phyloP scores from a whole-genome alignment of 2,797 vertebrate genomes.

The Tenualosa ilisha region DNA sequence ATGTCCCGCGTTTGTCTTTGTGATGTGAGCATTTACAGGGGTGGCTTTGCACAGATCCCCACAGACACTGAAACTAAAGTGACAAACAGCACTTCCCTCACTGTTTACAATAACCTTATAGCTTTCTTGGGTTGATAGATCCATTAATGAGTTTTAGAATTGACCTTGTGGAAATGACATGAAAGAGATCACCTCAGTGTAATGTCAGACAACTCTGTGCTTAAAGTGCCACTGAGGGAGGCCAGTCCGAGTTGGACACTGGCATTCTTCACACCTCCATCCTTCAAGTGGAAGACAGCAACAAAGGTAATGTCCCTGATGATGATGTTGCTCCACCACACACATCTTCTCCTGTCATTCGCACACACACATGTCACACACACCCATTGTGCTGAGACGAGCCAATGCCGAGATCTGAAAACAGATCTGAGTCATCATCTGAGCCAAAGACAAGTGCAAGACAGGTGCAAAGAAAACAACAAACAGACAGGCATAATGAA shows the following conservation, averaged over 20 bases:
- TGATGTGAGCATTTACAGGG: background rate
- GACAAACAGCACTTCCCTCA: background rate
- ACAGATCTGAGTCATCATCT: background rate
- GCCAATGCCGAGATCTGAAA: background rate
- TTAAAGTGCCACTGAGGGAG: background rate
- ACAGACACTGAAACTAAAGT: background rate
- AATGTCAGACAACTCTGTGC: background rate
- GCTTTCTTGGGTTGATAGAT: background rate
- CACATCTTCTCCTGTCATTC: background rate
- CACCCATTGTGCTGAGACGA: background rate
- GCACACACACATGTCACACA: background rate
- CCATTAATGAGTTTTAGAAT: background rate
- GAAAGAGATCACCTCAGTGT: background rate
- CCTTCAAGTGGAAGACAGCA: background rate
- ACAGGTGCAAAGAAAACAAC: background rate
- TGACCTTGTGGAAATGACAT: background rate
- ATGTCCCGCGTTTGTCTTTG: conserved; percentile 13
- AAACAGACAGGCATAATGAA: background rate
- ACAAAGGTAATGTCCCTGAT: background rate
- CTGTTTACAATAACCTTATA: background rate
- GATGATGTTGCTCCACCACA: background rate
- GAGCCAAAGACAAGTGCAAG: background rate
- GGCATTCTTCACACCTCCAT: background rate
- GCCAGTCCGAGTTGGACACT: background rate
- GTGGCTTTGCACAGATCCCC: background rate